These are phyloP conservation scores for Heliopora coerulea DNA, from an alignment of 92 coral and sea anemone genomes.

Conservation along the genomic window DNA sequence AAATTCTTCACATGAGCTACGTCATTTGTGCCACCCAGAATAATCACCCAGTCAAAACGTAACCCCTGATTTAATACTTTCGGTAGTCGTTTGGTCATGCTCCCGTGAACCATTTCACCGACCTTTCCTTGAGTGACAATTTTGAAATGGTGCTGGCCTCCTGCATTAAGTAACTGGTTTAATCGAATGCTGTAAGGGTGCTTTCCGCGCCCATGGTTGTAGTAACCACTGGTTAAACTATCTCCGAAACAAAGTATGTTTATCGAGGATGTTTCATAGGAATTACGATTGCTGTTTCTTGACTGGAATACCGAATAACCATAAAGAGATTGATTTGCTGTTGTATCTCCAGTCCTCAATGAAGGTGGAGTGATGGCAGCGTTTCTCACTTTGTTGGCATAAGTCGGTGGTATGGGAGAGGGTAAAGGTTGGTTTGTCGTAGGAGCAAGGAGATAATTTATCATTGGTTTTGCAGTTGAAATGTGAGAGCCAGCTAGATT, in stretches of 20 bases:
- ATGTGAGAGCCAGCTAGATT: neutral
- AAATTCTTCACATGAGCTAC: conserved; percentile 99
- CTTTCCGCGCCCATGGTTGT: conserved; percentile 65
- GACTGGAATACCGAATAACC: conserved; percentile 19
- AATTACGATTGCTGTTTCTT: conserved; percentile 23
- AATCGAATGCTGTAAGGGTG: conserved; percentile 88
- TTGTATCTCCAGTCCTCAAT: neutral
- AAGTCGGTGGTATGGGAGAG: conserved; percentile 38
- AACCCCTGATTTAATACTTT: conserved; percentile 82
- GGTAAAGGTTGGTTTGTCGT: no score
- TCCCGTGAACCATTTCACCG: conserved; percentile 98
- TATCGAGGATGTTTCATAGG: conserved; percentile 38
- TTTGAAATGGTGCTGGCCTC: conserved; percentile 53
- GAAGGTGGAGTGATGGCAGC: neutral
- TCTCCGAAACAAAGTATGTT: conserved; percentile 91
- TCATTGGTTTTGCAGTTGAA: conserved; percentile 17
- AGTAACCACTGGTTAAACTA: conserved; percentile 88
- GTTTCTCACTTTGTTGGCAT: neutral
- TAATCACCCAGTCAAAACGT: conserved; percentile 93
- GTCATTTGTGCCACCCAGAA: conserved; percentile 95
- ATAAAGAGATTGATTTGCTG: neutral
- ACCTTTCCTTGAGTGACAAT: conserved; percentile 75
- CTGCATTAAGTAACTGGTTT: conserved; percentile 65
- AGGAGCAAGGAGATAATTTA: neutral
- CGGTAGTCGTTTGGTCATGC: conserved; percentile 88